Percentiles rank a stretch among this genome's conserved stretches.
These are phyloP conservation scores for Yponomeuta sedellus DNA, from an alignment of 2,888 invertebrate species.

Conservation along the genomic window DNA sequence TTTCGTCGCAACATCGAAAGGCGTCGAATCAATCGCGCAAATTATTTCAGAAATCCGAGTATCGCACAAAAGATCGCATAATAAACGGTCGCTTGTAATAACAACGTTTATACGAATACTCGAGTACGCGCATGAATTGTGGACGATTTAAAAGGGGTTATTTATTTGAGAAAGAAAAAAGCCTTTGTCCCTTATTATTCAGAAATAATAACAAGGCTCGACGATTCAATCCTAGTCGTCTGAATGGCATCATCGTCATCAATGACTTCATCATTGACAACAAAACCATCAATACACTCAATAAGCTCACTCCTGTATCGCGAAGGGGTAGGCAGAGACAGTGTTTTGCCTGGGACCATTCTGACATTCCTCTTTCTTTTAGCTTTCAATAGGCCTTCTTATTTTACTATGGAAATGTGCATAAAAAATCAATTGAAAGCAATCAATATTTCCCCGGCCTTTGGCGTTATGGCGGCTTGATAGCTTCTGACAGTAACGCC, in stretches of 20 bases:
- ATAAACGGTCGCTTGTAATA: slow-evolving; percentile 19
- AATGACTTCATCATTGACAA: background rate
- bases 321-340: no score
- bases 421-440: no score
- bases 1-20: slow-evolving; percentile 27
- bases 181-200: background rate
- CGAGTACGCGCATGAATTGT: slow-evolving; percentile 2
- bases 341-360: no score
- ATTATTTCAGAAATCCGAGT: slow-evolving; percentile 29
- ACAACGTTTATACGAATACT: slow-evolving; percentile 18
- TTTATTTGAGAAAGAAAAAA: slow-evolving; percentile 4
- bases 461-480: no score
- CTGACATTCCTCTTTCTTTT: no score
- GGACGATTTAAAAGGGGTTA: background rate
- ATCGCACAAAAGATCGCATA: slow-evolving; percentile 15
- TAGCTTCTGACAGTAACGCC: no score
- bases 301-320: no score
- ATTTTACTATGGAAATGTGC: no score
- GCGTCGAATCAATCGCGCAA: slow-evolving; percentile 36
- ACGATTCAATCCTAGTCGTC: background rate
- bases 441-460: no score
- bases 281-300: no score
- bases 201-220: background rate
- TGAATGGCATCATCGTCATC: no score
- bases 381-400: no score